Evolutionary conservation across 2,797 vertebrate genomes (phyloP).

Genomic region (Remorina albescens): DNA sequence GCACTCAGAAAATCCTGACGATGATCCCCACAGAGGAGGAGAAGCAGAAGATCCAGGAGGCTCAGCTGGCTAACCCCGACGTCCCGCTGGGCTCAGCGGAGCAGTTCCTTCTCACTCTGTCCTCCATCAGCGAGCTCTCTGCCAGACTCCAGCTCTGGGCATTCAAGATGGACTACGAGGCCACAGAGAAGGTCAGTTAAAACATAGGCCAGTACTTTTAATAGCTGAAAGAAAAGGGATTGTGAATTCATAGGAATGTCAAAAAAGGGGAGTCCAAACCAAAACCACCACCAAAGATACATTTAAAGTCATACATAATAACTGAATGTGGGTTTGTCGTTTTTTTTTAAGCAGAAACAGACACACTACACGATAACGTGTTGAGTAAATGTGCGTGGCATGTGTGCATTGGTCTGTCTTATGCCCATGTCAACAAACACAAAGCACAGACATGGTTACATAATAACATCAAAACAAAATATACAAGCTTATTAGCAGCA

Average conservation of each 20-base stretch:
- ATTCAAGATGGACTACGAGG: constrained; percentile 97
- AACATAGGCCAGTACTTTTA: neutral
- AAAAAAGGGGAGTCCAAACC: neutral
- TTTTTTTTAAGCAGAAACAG: constrained; percentile 49
- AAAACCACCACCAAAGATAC: neutral
- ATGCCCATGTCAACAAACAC: constrained; percentile 33
- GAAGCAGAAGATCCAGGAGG: constrained; percentile 97
- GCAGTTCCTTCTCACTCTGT: constrained; percentile 93
- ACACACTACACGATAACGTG: constrained; percentile 11
- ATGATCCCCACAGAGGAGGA: constrained; percentile 99
- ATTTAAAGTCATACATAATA: constrained; percentile 6
- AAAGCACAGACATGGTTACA: constrained; percentile 63
- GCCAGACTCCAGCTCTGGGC: constrained; percentile 96
- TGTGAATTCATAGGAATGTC: neutral
- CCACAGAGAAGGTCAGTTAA: constrained; percentile 90
- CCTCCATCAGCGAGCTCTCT: constrained; percentile 91
- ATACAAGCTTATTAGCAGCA: constrained; percentile 68
- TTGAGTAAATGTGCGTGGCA: constrained; percentile 60
- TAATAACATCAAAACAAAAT: constrained; percentile 65
- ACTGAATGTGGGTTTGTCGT: constrained; percentile 16
- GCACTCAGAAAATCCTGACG: constrained; percentile 93
- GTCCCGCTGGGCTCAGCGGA: constrained; percentile 94
- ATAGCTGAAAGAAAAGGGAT: neutral
- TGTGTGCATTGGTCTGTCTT: constrained; percentile 53
- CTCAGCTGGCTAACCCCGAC: constrained; percentile 92